These are phyloP conservation scores for Pediacus dermestoides DNA, from an alignment of 2,888 invertebrate species.

Conservation along the genomic window DNA sequence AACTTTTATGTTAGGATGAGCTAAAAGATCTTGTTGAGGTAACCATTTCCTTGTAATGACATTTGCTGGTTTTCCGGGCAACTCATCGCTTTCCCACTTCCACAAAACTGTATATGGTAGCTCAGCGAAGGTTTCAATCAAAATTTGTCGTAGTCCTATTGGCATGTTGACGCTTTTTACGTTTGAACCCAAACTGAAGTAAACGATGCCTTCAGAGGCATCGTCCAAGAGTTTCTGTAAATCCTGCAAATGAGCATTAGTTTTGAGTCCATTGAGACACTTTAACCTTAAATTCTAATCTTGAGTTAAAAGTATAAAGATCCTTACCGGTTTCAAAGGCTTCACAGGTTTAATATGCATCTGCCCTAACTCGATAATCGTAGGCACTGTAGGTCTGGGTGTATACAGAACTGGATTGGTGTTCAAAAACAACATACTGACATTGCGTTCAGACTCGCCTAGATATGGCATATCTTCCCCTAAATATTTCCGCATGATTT, in stretches of 20 bases:
- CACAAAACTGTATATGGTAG: constrained; percentile 48
- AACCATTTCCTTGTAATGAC: constrained; percentile 50
- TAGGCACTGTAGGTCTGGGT: constrained; percentile 39
- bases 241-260: constrained; percentile 34
- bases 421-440: constrained; percentile 40
- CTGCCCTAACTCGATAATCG: constrained; percentile 37
- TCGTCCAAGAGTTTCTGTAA: constrained; percentile 41
- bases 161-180: constrained; percentile 44
- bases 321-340: constrained; percentile 38
- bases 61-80: constrained; percentile 44
- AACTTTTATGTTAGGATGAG: constrained; percentile 36
- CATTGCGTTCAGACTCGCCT: constrained; percentile 38
- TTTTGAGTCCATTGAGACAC: not conserved
- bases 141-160: constrained; percentile 33
- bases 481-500: constrained; percentile 38
- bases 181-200: constrained; percentile 49
- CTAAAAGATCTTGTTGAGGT: constrained; percentile 49
- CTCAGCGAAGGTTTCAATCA: constrained; percentile 44
- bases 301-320: too few species aligned
- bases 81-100: constrained; percentile 47
- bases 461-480: constrained; percentile 41
- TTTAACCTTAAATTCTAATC: not conserved
- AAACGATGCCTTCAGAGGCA: constrained; percentile 43
- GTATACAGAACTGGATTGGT: constrained; percentile 40
- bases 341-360: constrained; percentile 36